phyloP scores from a whole-genome alignment of 2,888 invertebrate species.

The Dasysyrphus tricinctus region DNA sequence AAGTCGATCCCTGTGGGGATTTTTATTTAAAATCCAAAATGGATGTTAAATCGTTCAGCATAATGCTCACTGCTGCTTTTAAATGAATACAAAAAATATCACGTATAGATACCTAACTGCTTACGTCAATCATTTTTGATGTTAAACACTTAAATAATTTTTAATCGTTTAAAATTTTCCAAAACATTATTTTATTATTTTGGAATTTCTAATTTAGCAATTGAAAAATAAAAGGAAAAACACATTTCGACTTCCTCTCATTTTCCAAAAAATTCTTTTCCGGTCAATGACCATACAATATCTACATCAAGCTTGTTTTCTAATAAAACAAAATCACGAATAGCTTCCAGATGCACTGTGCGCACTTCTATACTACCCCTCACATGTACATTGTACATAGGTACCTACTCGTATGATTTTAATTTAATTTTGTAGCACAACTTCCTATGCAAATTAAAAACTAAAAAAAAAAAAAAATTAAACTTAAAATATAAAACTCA shows the following conservation, averaged over 20 bases:
- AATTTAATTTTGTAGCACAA: constrained; percentile 3
- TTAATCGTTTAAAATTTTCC: neutral
- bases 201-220: too few relatives aligned
- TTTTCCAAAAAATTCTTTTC: constrained; percentile 6
- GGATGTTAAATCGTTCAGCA: too few relatives aligned
- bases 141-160: neutral
- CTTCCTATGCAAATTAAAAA: constrained; percentile 20
- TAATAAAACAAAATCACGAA: neutral
- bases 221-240: neutral
- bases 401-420: neutral
- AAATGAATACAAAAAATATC: too few relatives aligned
- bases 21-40: too few relatives aligned
- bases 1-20: too few relatives aligned
- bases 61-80: too few relatives aligned
- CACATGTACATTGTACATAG: neutral
- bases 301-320: neutral
- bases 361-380: neutral
- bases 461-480: neutral
- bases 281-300: constrained; percentile 1
- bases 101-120: neutral
- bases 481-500: constrained; percentile 17
- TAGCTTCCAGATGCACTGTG: constrained; percentile 25
- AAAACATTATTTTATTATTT: neutral
- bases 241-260: neutral
- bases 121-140: neutral